Conservation (phyloP, 35 echinoderm and acorn worm species). For the Holothuria glaberrima region DNA sequence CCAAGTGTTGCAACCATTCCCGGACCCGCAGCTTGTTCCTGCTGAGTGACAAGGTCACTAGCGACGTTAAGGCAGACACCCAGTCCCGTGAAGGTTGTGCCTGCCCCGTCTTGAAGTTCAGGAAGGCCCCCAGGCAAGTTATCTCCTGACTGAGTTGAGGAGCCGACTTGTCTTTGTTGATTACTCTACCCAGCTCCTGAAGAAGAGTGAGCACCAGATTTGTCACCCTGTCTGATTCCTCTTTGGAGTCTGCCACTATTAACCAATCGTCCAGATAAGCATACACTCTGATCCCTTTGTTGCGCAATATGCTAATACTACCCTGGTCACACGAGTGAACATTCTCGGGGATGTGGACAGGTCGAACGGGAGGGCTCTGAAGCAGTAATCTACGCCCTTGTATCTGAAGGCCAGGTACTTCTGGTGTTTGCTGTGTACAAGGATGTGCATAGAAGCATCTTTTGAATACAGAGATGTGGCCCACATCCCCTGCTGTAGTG, state of each 20-base stretch:
- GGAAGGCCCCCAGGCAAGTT: background rate
- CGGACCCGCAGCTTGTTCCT: background rate
- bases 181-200: background rate
- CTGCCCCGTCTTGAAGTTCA: constrained; percentile 10
- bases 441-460: background rate
- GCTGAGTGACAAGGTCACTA: background rate
- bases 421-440: background rate
- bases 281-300: constrained; percentile 22
- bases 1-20: background rate
- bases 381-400: too few species aligned
- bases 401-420: too few species aligned
- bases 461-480: constrained; percentile 1
- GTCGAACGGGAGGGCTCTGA: too few species aligned
- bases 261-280: constrained; percentile 4
- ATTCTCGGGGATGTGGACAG: background rate
- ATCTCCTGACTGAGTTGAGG: constrained; percentile 3
- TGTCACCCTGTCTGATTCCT: background rate
- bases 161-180: constrained; percentile 14
- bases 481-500: background rate
- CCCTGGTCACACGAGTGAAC: too few species aligned
- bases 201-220: background rate
- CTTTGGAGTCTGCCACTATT: background rate
- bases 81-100: background rate
- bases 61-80: background rate
- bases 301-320: background rate